Conservation (phyloP, 2,113 vertebrate genomes). For the Nannospalax galili region DNA sequence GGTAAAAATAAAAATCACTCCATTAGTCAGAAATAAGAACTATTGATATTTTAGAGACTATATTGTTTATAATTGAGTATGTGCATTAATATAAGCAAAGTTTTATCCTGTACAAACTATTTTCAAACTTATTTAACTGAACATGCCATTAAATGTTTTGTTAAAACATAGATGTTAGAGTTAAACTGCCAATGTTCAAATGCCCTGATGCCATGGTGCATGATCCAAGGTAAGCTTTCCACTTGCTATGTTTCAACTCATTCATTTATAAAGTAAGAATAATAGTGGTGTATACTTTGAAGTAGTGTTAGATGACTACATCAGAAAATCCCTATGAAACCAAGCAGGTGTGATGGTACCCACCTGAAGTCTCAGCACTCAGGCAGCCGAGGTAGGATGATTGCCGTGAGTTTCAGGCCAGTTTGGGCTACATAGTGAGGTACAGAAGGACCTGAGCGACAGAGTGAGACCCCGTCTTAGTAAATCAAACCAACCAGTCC, state of each 20-base stretch:
- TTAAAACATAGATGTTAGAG: background rate
- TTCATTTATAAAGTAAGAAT: background rate
- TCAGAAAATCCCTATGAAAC: background rate
- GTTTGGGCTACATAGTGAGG: background rate
- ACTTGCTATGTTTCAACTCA: background rate
- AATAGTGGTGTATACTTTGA: background rate
- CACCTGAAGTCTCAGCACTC: background rate
- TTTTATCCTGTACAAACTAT: background rate
- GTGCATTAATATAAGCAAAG: background rate
- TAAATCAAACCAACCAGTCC: background rate
- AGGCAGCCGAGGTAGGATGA: background rate
- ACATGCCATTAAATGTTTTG: background rate
- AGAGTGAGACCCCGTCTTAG: background rate
- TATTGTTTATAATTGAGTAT: background rate
- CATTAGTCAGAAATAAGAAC: background rate
- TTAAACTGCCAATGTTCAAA: background rate
- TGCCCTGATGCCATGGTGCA: rapidly evolving
- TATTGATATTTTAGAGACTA: background rate
- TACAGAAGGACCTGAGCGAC: background rate
- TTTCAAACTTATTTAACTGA: background rate
- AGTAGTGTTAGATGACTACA: background rate
- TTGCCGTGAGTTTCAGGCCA: background rate
- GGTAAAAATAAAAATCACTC: background rate
- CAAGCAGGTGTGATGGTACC: background rate
- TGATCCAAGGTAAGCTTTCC: background rate